These are phyloP conservation scores for Cephalophus harveyi DNA, from an alignment of 2,113 vertebrate genomes.

Conservation along the genomic window DNA sequence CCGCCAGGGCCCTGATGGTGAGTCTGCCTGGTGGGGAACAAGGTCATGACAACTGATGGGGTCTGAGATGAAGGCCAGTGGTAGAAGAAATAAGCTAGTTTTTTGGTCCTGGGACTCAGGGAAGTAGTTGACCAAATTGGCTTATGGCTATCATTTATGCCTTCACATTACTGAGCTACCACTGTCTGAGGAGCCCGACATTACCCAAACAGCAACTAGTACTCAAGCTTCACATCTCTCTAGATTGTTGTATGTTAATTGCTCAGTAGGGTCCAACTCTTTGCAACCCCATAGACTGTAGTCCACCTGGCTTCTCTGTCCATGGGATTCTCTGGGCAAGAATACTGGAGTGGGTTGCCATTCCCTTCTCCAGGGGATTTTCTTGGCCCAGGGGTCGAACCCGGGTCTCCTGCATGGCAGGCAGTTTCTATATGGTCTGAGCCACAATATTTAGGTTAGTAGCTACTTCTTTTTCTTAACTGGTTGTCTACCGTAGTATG, in stretches of 20 bases:
- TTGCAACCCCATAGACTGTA: not conserved
- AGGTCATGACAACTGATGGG: not conserved
- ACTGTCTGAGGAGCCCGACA: not conserved
- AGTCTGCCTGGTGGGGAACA: constrained; percentile 40
- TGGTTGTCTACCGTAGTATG: not conserved
- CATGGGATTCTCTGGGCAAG: not conserved
- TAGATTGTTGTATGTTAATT: not conserved
- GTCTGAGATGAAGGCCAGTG: not conserved
- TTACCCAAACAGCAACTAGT: not conserved
- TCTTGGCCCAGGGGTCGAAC: not conserved
- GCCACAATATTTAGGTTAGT: not conserved
- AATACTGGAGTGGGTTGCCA: not conserved
- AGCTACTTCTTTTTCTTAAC: not conserved
- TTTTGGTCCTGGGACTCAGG: not conserved
- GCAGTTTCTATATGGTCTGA: not conserved
- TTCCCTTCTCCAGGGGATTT: not conserved
- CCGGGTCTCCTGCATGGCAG: not conserved
- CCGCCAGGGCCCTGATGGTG: constrained; percentile 78
- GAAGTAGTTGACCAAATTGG: not conserved
- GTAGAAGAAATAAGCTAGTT: not conserved
- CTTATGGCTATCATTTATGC: not conserved
- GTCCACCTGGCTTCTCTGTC: not conserved
- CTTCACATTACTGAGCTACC: not conserved
- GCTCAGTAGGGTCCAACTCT: not conserved
- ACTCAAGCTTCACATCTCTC: not conserved